Base-by-base conservation (phyloP, 1,140 invertebrate genomes). In the Sitobion miscanthi region DNA sequence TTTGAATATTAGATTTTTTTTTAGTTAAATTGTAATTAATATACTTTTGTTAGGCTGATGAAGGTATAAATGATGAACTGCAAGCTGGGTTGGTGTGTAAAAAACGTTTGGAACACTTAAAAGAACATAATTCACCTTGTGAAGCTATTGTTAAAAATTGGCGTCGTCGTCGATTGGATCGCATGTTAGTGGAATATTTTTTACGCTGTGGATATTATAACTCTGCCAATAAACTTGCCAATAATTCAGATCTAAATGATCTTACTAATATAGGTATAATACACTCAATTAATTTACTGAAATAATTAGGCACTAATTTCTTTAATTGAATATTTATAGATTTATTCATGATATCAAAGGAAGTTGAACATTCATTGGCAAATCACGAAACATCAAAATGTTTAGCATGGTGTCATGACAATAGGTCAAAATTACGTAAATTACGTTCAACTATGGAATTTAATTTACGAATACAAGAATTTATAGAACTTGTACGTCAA, bases 131-230 rank as follows among this genome's bases (percentile, higher is more conserved):
- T 17, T 93, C 93, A 25, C 87, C 91, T 25, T 91, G 88, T 87
- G 94, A 93, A 25, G 96, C 95, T 94, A 95, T 96, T 30, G 95
- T 95, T 38, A 94, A 95, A 45, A 97, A 97, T 94, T 99, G 98
- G 98, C 97, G 97, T 93, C 96, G 97, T 94, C 97, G 98, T 90
- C 96, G 99, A 90, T 95, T 99, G 42, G 98, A 99, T 95, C 96
- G 99, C 91, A 98, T 99, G 97, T 96, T 99, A 23, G 98, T 99
- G 30, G 99, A 99, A 95, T 99, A 99, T 95, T 98, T 99, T 94
- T 96, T 99, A n/a, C 96, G 99, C 93, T 97, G 98, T 95, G 99
- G 99, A 1, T 99, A 99, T 95, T 99, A 99, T 95, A 97, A 98
- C 95, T 98, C 98, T 5, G 99, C 99, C 6, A 97, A 97, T 93